phyloP scores from a whole-genome alignment of 2,797 vertebrate genomes.

The Alfaro cultratus region DNA sequence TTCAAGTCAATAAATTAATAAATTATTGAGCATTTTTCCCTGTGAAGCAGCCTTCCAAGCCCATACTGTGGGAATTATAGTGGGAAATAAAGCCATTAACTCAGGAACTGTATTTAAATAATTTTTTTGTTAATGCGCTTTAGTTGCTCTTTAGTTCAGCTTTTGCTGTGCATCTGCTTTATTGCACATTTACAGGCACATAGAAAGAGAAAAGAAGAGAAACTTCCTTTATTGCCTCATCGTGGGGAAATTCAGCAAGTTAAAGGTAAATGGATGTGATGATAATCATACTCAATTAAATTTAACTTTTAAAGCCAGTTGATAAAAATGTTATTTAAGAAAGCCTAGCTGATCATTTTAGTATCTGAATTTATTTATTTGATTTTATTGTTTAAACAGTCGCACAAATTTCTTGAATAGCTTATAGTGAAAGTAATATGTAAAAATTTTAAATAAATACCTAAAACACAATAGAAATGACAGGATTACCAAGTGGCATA shows the following conservation, averaged over 20 bases:
- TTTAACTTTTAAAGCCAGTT: neutral
- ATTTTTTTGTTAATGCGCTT: neutral
- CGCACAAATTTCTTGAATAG: neutral
- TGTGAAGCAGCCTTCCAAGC: slow-evolving; percentile 8
- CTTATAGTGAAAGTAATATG: neutral
- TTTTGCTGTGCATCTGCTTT: neutral
- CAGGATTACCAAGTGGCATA: neutral
- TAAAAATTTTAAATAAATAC: neutral
- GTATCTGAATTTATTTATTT: neutral
- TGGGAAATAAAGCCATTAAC: slow-evolving; percentile 1
- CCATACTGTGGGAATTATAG: neutral
- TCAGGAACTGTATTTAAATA: neutral
- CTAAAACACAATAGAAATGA: neutral
- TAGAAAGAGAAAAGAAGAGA: neutral
- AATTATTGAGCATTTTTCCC: slow-evolving; percentile 9
- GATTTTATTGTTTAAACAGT: neutral
- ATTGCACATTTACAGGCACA: neutral
- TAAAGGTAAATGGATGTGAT: neutral
- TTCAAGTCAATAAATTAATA: slow-evolving; percentile 30
- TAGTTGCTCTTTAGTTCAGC: neutral
- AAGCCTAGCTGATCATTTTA: neutral
- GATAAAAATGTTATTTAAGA: neutral
- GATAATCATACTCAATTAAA: neutral
- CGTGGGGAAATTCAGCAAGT: neutral
- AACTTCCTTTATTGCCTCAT: neutral